Evolutionary conservation across 1,140 invertebrate genomes (phyloP), one percentile per base, ranked within the genome.

Genomic region (Ephestia elutella): DNA sequence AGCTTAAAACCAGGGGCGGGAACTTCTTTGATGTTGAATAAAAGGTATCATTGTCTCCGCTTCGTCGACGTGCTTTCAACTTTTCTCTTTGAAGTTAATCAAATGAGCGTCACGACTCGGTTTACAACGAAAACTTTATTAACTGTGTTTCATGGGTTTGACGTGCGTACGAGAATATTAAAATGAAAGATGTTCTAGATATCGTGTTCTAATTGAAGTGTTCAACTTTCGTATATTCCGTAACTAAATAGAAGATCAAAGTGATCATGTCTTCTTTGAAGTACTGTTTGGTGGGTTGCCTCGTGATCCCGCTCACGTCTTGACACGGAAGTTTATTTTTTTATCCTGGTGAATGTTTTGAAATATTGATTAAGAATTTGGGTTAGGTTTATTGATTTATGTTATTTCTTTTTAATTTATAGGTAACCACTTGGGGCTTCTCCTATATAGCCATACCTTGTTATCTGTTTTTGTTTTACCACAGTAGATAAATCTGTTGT

Each of bases 31-130:
- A 86, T 80, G 75, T 83, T 70, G 74, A 80, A 84, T 84, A 86
- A 83, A 86, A 86, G 80, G 80, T 82, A 86, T 86, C 76, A 85
- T 86, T 83, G 82, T 86, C 82, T 81, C 77, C 78, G 80, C 75
- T 78, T 76, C 73, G 78, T 65, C 73, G 76, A 83, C 69, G 73
- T 70, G 79, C 80, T 86, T 82, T 86, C 73, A 83, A 78, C 73
- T 79, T 78, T 79, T 77, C 78, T 67, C 80, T 86, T 86, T 86
- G 82, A 86, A 82, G 82, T 83, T 78, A 81, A 83, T 83, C 78
- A 83, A 86, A 86, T 86, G 79, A 83, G 72, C 78, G 73, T 57
- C 64, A 63, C 71, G 73, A 48, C 71, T 78, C 70, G 62, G 73
- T 77, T 82, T 73, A 75, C 70, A 75, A 82, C 74, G 68, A 74